These are phyloP conservation scores for Myotis yumanensis DNA, from an alignment of 2,113 vertebrate species.

Conservation along the genomic window DNA sequence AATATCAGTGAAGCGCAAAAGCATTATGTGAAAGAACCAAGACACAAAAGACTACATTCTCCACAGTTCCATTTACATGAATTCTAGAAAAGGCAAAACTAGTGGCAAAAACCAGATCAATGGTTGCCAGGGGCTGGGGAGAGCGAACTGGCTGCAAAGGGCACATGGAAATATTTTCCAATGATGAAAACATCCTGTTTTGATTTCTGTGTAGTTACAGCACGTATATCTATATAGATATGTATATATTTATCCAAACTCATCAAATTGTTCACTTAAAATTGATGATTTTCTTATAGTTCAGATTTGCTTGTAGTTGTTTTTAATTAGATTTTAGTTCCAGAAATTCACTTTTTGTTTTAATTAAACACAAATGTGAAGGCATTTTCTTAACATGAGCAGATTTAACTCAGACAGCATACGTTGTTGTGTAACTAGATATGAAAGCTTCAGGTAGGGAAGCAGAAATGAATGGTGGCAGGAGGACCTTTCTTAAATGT, in stretches of 20 bases:
- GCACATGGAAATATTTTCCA: too few species aligned
- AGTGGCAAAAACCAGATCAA: neutral
- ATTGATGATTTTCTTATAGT: neutral
- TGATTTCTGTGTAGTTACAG: neutral
- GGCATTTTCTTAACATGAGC: neutral
- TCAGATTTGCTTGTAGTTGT: neutral
- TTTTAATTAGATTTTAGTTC: conserved; percentile 44
- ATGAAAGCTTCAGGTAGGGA: neutral
- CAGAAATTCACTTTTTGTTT: conserved; percentile 22
- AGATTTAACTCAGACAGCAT: neutral
- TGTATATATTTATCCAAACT: neutral
- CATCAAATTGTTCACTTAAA: neutral
- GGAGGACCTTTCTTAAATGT: neutral
- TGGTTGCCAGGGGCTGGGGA: neutral
- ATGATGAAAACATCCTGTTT: neutral
- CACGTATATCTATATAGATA: neutral
- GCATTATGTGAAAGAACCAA: neutral
- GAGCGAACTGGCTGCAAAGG: neutral
- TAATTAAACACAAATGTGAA: neutral
- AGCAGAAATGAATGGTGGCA: neutral
- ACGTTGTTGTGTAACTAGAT: neutral
- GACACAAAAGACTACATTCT: neutral
- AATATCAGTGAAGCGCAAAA: neutral
- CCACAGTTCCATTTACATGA: neutral
- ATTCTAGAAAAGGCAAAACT: neutral